Conservation (phyloP, 2,113 vertebrate genomes). For the Uria aalge region DNA sequence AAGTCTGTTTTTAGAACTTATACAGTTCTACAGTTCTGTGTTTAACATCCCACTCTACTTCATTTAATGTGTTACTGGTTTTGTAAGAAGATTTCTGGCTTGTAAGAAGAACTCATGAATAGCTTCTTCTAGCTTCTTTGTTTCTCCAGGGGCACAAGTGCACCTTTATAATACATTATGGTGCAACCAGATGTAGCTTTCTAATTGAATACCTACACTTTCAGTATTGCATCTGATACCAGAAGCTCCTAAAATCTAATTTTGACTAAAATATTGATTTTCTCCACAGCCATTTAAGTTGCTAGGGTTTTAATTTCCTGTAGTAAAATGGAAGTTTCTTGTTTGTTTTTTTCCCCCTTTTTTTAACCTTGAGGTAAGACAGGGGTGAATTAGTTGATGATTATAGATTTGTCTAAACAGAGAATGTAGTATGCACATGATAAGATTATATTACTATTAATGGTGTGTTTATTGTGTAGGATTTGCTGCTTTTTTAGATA, state of each 20-base stretch:
- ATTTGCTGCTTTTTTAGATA: neutral
- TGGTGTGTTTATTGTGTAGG: neutral
- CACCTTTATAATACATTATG: neutral
- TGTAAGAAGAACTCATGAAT: neutral
- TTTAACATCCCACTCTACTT: neutral
- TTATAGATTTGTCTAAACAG: neutral
- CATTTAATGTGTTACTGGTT: neutral
- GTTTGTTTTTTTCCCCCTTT: rapidly evolving
- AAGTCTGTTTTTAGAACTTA: neutral
- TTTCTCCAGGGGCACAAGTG: neutral
- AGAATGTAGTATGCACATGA: neutral
- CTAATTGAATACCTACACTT: neutral
- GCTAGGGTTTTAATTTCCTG: neutral
- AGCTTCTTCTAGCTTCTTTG: neutral
- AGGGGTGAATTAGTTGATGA: neutral
- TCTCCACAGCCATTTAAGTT: neutral
- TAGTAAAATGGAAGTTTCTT: neutral
- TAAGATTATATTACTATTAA: neutral
- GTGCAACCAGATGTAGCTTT: neutral
- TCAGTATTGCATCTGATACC: neutral
- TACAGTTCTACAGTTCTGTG: neutral
- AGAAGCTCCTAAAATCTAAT: neutral
- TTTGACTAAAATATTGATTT: neutral
- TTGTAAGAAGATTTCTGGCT: neutral
- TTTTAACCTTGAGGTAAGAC: neutral